phyloP scores from a whole-genome alignment of 2,888 invertebrate genomes.

The Ectropis crepuscularia region DNA sequence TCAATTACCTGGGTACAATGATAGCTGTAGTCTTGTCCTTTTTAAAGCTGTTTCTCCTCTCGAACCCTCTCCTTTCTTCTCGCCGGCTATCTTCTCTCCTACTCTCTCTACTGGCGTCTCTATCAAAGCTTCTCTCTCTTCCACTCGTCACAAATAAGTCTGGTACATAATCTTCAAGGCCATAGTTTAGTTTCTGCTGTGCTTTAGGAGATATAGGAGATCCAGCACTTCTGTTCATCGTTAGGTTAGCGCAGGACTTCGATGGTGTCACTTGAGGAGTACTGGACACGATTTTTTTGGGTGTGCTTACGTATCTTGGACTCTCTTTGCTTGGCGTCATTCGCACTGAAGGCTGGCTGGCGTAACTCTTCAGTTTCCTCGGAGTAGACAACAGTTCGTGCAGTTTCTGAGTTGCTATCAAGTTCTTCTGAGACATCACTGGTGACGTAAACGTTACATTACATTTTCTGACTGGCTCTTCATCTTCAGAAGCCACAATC shows the following conservation, averaged over 20 bases:
- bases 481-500: constrained; percentile 84
- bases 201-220: constrained; percentile 81
- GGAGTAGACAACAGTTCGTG: constrained; percentile 91
- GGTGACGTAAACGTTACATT: constrained; percentile 71
- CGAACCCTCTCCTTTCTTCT: constrained; percentile 60
- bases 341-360: constrained; percentile 81
- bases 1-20: constrained; percentile 76
- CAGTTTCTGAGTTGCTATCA: constrained; percentile 90
- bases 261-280: constrained; percentile 77
- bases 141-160: constrained; percentile 78
- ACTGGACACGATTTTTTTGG: constrained; percentile 68
- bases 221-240: constrained; percentile 53
- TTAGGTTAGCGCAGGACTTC: constrained; percentile 79
- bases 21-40: constrained; percentile 78
- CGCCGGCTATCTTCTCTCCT: constrained; percentile 36
- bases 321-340: constrained; percentile 70
- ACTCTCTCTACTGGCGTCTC: constrained; percentile 67
- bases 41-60: constrained; percentile 54
- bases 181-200: constrained; percentile 85
- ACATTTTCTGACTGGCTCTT: constrained; percentile 57
- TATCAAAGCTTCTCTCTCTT: constrained; percentile 68
- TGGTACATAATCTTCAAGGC: constrained; percentile 63
- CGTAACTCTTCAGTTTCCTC: constrained; percentile 83
- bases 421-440: constrained; percentile 84
- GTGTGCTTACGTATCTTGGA: constrained; percentile 57